Base-by-base conservation (phyloP, 1,140 invertebrate genomes). In the Pseudomyrmex flavicornis region DNA sequence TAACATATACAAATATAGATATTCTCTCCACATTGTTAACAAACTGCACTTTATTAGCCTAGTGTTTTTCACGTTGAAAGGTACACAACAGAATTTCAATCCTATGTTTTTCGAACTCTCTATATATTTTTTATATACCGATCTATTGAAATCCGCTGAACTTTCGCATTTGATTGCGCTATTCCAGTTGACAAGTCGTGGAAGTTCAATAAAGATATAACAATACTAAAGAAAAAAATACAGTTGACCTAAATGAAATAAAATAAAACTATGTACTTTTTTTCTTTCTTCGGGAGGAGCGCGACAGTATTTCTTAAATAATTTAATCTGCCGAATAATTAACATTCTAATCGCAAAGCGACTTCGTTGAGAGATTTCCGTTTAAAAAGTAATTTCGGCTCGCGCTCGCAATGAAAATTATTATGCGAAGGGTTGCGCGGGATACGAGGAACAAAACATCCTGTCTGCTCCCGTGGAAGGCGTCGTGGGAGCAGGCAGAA, bases 371-470 rank as follows among this genome's bases (percentile, higher is more conserved):
- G 35, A 56, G 46, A 83, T 63, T 74, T 15, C 62, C 52, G 84
- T 79, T 91, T 90, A 88, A 91, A 90, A 91, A 90, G 87, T 77
- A 91, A 91, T 91, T 89, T 91, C 85, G 75, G 69, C 79, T 73
- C 52, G 72, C 44, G 72, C 44, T 56, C 79, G 69, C 58, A 66
- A 75, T 85, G 77, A 86, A 88, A 92, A 91, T 92, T 91, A 91
- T 91, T 90, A 88, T 73, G 61, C 74, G 79, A 80, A 50, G 3
- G 54, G 46, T 59, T 68, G 66, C 68, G 69, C 17, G 50, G 52
- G 70, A 76, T 73, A 75, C 13, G 65, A 69, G 44, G 35, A 85
- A 83, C 83, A 75, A 85, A 87, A 89, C 15, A 48, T 13, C 44
- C 44, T 48, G 50, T 22, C 48, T n/a, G 22, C 7, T 68, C 7